A percentile compares a stretch with the other conserved stretches of the same genome.
phyloP scores from a whole-genome alignment of 2,888 invertebrate species.

The Smittia aterrima region DNA sequence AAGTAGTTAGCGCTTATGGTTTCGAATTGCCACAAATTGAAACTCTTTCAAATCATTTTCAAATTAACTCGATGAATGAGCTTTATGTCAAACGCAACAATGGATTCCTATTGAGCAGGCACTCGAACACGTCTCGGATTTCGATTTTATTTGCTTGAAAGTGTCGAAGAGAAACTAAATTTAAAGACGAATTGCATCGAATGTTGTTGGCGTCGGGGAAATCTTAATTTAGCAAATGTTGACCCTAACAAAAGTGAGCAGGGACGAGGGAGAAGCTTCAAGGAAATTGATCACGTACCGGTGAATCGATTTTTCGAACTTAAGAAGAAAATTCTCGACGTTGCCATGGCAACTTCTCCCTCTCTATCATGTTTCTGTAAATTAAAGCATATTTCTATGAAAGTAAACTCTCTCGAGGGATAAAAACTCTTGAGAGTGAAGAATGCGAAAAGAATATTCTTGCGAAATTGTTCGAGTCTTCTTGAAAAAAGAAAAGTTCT shows the following conservation, averaged over 20 bases:
- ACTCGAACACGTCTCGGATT: not conserved
- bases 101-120: not conserved
- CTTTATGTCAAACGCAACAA: not conserved
- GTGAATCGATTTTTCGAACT: not conserved
- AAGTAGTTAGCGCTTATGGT: not conserved
- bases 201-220: not conserved
- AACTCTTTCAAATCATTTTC: not conserved
- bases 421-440: not conserved
- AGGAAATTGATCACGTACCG: constrained; percentile 13
- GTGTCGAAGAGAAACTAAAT: too few species aligned
- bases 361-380: not conserved
- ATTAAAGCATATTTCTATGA: not conserved
- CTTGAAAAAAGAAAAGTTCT: not conserved
- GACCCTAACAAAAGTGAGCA: not conserved
- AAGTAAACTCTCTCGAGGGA: constrained; percentile 8
- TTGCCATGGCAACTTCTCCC: not conserved
- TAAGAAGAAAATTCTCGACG: not conserved
- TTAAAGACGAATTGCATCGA: not conserved
- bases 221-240: constrained; percentile 12
- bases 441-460: not conserved
- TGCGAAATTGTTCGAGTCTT: not conserved
- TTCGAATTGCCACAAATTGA: not conserved
- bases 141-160: too few species aligned
- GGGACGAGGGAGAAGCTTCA: not conserved
- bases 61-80: not conserved